Percentiles rank a stretch among this genome's conserved stretches.
Conservation (phyloP, 2,888 invertebrate genomes). For the Drosophila gaucha region DNA sequence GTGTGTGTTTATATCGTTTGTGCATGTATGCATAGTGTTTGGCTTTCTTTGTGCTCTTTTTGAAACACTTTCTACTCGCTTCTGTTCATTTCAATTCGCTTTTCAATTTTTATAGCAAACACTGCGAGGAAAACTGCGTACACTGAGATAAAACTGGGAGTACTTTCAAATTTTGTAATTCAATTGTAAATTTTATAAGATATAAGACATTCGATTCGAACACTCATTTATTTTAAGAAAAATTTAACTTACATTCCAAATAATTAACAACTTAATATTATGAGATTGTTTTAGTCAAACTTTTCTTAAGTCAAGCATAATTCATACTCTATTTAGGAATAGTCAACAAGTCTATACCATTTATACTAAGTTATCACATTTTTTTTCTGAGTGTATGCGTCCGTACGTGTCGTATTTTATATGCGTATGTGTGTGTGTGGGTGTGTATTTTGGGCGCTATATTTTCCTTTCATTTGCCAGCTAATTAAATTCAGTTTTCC, state of each 20-base stretch:
- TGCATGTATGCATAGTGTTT: constrained; percentile 17
- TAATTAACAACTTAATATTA: too few relatives aligned
- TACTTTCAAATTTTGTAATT: too few relatives aligned
- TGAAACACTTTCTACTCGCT: constrained; percentile 15
- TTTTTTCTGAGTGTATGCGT: not conserved
- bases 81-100: constrained; percentile 6
- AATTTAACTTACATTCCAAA: too few relatives aligned
- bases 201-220: too few relatives aligned
- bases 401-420: constrained; percentile 11
- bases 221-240: too few relatives aligned
- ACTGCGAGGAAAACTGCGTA: constrained; percentile 14
- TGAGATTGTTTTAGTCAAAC: too few relatives aligned
- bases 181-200: too few relatives aligned
- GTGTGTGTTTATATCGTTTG: not conserved
- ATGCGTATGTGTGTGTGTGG: not conserved
- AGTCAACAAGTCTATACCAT: too few relatives aligned
- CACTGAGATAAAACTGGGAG: not conserved
- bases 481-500: constrained; percentile 47
- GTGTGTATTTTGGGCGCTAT: constrained; percentile 19
- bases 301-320: too few relatives aligned
- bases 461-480: constrained; percentile 57
- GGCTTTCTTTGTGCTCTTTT: constrained; percentile 43
- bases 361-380: not conserved
- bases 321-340: too few relatives aligned
- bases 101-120: constrained; percentile 22